Evolutionary conservation across 2,797 vertebrate species (phyloP).

Genomic region (Eospalax fontanierii): DNA sequence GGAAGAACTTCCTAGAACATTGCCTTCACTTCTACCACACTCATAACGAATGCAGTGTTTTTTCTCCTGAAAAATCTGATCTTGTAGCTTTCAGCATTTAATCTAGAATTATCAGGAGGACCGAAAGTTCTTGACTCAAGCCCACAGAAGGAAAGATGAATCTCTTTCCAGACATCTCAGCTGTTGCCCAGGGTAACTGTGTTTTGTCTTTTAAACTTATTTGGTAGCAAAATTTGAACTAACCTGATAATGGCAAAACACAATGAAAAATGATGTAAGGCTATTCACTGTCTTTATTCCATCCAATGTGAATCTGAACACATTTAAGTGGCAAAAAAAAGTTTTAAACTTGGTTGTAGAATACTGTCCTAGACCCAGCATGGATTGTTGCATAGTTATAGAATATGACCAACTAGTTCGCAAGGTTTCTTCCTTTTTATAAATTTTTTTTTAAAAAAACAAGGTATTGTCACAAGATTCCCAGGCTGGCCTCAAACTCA

Average conservation of each 20-base stretch:
- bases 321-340: slow-evolving; percentile 50
- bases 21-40: background rate
- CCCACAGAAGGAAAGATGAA: background rate
- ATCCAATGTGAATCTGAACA: background rate
- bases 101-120: background rate
- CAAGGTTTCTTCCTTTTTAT: background rate
- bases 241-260: slow-evolving; percentile 60
- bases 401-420: background rate
- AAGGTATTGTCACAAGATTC: background rate
- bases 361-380: background rate
- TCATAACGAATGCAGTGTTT: background rate
- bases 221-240: slow-evolving; percentile 56
- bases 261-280: background rate
- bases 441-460: background rate
- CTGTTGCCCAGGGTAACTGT: background rate
- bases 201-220: slow-evolving; percentile 57
- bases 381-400: background rate
- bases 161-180: background rate
- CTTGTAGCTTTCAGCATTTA: background rate
- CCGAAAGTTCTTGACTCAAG: background rate
- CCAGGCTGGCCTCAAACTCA: background rate
- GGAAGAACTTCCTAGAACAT: slow-evolving; percentile 33
- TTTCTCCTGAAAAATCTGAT: background rate
- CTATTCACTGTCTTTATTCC: background rate
- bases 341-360: background rate